Evolutionary conservation across 1,140 invertebrate species (phyloP).

Genomic region (Apis dorsata): DNA sequence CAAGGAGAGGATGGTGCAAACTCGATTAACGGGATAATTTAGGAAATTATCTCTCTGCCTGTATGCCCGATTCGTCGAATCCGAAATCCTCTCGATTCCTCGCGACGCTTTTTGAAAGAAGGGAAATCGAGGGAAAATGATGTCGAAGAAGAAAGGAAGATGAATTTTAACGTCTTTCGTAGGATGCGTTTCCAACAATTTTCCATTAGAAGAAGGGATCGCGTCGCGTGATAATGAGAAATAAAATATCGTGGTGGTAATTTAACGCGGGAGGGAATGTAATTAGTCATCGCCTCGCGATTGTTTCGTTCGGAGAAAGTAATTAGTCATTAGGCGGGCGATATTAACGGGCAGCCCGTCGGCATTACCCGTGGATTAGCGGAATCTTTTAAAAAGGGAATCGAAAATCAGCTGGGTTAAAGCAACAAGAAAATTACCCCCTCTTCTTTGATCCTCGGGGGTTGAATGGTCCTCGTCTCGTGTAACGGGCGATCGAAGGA

Average conservation of each 20-base stretch:
- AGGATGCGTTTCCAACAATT: too few relatives aligned
- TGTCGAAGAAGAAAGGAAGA: too few relatives aligned
- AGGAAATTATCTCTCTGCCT: too few relatives aligned
- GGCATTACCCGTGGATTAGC: slow-evolving; percentile 2
- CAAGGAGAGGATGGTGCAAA: not conserved
- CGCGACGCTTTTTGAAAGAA: too few relatives aligned
- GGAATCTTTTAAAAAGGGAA: slow-evolving; percentile 29
- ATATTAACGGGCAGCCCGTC: not conserved
- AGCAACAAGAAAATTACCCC: not conserved
- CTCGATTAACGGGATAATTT: not conserved
- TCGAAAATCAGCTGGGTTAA: slow-evolving; percentile 12
- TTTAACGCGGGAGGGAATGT: not conserved
- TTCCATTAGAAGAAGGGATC: not conserved
- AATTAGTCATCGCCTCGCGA: slow-evolving; percentile 8
- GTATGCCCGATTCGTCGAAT: not conserved
- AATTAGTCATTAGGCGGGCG: slow-evolving; percentile 26
- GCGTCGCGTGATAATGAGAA: not conserved
- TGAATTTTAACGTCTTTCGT: too few relatives aligned
- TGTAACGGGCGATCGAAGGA: not conserved
- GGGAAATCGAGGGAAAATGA: too few relatives aligned
- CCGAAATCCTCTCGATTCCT: not conserved
- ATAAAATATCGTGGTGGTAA: not conserved
- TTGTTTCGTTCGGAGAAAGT: slow-evolving; percentile 8
- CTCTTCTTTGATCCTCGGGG: not conserved
- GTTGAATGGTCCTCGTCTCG: not conserved